Percentiles rank a stretch among this genome's conserved stretches.
phyloP scores from a whole-genome alignment of 1,140 invertebrate genomes.

The Bombus pascuorum region DNA sequence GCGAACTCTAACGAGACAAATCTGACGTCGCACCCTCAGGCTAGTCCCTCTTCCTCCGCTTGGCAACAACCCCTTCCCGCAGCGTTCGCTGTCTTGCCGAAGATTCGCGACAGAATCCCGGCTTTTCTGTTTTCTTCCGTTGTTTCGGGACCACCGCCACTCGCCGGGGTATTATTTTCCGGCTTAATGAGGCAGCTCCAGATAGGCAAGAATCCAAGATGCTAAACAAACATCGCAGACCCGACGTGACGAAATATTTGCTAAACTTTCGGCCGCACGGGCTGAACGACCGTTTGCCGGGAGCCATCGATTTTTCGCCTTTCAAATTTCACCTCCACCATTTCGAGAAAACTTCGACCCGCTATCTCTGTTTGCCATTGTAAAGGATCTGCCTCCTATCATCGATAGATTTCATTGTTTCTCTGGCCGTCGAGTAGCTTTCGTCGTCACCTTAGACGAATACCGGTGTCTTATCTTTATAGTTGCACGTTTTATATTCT shows the following conservation, averaged over 20 bases:
- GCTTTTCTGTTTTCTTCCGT: slow-evolving; percentile 1
- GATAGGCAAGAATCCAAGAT: slow-evolving; percentile 27
- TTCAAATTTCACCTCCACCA: not conserved
- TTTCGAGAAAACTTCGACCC: not conserved
- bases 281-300: not conserved
- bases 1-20: slow-evolving; percentile 82
- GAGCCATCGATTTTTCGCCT: not conserved
- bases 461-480: not conserved
- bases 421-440: too few relatives aligned
- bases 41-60: slow-evolving; percentile 51
- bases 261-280: not conserved
- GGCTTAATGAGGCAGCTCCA: slow-evolving; percentile 38
- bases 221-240: slow-evolving; percentile 22
- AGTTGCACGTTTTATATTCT: not conserved
- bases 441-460: too few relatives aligned
- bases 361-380: not conserved
- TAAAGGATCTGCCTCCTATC: not conserved
- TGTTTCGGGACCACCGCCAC: slow-evolving; percentile 1
- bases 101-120: slow-evolving; percentile 29
- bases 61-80: slow-evolving; percentile 15
- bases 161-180: slow-evolving; percentile 36
- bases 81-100: slow-evolving; percentile 27
- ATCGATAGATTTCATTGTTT: not conserved
- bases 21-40: slow-evolving; percentile 78
- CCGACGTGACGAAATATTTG: not conserved